Evolutionary conservation across 1,140 invertebrate genomes (phyloP).

Genomic region (Dermatophagoides farinae): DNA sequence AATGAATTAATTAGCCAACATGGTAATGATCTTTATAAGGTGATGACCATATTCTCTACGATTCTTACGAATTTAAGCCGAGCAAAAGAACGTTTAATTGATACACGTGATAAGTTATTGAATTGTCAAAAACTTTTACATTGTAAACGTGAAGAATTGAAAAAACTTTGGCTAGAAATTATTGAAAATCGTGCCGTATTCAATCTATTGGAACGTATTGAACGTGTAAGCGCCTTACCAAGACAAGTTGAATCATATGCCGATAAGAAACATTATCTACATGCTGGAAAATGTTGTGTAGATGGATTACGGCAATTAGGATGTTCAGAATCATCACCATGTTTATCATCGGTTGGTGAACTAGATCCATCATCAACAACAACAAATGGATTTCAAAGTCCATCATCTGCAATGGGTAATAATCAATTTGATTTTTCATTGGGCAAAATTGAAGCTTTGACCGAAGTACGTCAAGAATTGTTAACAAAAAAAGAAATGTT

Average conservation of each 20-base stretch:
- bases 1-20: conserved; percentile 69
- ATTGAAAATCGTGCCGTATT: conserved; percentile 77
- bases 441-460: conserved; percentile 45
- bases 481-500: conserved; percentile 47
- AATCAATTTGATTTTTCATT: neutral
- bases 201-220: conserved; percentile 64
- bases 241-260: conserved; percentile 46
- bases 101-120: conserved; percentile 66
- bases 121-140: conserved; percentile 73
- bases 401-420: neutral
- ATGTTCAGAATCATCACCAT: neutral
- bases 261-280: conserved; percentile 54
- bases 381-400: neutral
- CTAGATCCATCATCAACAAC: neutral
- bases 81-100: conserved; percentile 56
- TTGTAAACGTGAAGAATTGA: conserved; percentile 74
- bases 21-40: conserved; percentile 62
- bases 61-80: conserved; percentile 43
- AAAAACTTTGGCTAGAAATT: conserved; percentile 75
- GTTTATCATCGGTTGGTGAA: neutral
- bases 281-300: conserved; percentile 59
- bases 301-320: conserved; percentile 7
- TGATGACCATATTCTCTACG: conserved; percentile 60
- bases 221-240: conserved; percentile 54
- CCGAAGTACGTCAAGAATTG: conserved; percentile 49